Evolutionary conservation across 2,797 vertebrate species (phyloP).

Genomic region (Chiloscyllium punctatum): DNA sequence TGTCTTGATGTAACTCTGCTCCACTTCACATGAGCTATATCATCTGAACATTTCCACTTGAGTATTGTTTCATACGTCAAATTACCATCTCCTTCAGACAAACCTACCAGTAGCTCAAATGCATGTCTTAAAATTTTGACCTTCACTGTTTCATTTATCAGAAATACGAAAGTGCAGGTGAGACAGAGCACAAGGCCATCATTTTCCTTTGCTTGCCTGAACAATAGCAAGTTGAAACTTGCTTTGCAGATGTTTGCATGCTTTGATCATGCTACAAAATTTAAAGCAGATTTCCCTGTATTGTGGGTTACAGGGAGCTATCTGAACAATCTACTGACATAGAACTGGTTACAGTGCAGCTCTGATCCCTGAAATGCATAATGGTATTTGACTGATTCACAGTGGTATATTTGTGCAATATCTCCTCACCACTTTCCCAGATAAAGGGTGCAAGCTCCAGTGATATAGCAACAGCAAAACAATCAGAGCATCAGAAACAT

Average conservation of each 20-base stretch:
- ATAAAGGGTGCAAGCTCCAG: neutral
- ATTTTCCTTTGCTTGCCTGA: neutral
- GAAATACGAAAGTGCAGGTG: neutral
- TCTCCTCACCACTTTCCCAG: neutral
- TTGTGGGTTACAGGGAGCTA: neutral
- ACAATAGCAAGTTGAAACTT: neutral
- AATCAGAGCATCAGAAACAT: neutral
- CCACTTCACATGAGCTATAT: no score
- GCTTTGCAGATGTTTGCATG: neutral
- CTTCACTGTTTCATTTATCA: no score
- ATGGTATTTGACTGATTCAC: neutral
- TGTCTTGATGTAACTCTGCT: no score
- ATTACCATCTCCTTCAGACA: no score
- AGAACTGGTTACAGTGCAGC: neutral
- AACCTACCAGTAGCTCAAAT: no score
- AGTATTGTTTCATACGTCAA: no score
- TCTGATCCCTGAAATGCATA: neutral
- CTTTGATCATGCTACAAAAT: neutral
- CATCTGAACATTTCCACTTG: no score
- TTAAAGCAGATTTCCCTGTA: neutral
- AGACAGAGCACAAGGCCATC: neutral
- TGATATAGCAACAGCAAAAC: no score
- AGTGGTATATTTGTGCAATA: neutral
- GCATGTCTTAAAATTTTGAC: no score
- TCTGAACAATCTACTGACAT: neutral